Base-by-base conservation (phyloP, 2,797 vertebrate genomes). In the Tapera naevia region DNA sequence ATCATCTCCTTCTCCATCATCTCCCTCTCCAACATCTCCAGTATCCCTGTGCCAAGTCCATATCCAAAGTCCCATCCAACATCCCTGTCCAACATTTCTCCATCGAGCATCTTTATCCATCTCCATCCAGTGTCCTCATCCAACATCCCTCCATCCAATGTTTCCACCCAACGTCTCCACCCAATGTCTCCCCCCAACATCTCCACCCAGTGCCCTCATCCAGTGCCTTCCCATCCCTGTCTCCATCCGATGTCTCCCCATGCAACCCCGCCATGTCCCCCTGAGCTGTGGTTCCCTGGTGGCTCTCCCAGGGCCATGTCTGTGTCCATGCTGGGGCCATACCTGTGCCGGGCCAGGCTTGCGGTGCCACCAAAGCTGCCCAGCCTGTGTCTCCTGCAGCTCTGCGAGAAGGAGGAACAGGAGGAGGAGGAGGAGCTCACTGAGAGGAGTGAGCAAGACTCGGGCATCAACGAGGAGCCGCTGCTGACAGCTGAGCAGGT, bases 401-500 rank as follows among this genome's bases (percentile, higher is more conserved):
- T 96, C 24, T 89, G 73, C 1, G 89, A 89, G 62, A 95, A 95
- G 88, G 96, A 96, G 53, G 94, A 95, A 46, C 18, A 46, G 45
- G 50, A 54, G 69, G 91, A 93, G 17, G 94, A 95, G 53, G 94
- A 95, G 25, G 93, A 96, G 74, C 94, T 96, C 81, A 93, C 94
- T 18, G 96, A 95, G 92, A 95, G 80, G 84, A 96, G 96, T 28
- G 96, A 96, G 88, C 96, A 95, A 56, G 96, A 96, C 80, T 96
- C 93, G 2, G 96, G 96, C 73, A 95, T 96, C 93, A 96, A 95
- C 0, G 96, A 96, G 88, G 96, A 96, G 86, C 96, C 96, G 0
- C 92, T 95, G 80, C 92, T 96, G 93, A 95, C 96, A 30, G 96
- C 96, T 16, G 96, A 96, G 88, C 94, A 96, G 96, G 96, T 96